Evolutionary conservation across 2,888 invertebrate genomes (phyloP), one percentile per base, ranked within the genome.

Genomic region (Netelia inedita): DNA sequence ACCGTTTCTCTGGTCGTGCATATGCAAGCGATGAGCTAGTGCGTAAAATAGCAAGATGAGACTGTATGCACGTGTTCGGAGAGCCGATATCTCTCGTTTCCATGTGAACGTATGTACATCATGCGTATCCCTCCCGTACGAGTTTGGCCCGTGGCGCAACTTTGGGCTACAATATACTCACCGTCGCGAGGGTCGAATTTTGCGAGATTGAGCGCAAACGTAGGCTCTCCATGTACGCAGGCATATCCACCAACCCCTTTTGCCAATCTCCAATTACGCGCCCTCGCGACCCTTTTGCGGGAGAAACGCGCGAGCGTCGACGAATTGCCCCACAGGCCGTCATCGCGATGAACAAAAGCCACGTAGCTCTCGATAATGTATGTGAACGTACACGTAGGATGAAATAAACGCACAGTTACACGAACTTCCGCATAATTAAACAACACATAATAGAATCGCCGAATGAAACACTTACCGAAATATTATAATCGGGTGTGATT

Each of bases 11-110:
- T 53, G 43, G 3, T 6, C 35, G 43, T 73, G 19, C 65, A 53
- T 65, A 74, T 21, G 41, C 28, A 55, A 46, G 76, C 63, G 78
- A 81, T 68, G 84, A 72, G 57, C 35, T 59, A 83, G 72, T 72
- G 72, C 72, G 53, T 35, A 21, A 19, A 55, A 68, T 16, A 79
- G 73, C 11, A 53, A 65, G 57, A 79, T 23, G 68, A 50, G 76
- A 50, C 76, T 35, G 35, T 16, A 41, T 43, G 41, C 61, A 23
- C 61, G 73, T 80, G 76, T 61, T 76, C 74, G 79, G 71, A 83
- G 74, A 80, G 57, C 59, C 46, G 57, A 50, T 57, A 41, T 46
- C 69, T 59, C n/a, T 14, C 10, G 87, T 88, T 88, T 87, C 86
- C 81, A 41, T 35, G 75, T 14, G 23, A 65, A 66, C 66, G 35